Evolutionary conservation across 2,888 invertebrate species (phyloP).

Genomic region (Bruchidius siliquastri): DNA sequence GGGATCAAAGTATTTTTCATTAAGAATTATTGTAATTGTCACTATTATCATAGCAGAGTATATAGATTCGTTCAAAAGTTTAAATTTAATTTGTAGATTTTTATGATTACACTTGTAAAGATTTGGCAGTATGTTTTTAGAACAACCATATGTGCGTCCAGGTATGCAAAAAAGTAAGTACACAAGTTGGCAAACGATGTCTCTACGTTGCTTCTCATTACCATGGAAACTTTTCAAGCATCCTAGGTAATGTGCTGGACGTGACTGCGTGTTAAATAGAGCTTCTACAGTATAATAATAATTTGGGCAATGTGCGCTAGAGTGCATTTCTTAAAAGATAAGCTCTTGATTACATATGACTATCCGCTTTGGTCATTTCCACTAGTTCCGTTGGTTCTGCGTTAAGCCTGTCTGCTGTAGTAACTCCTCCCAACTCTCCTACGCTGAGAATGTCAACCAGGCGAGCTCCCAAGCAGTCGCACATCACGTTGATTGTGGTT

Average conservation of each 20-base stretch:
- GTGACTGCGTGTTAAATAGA: neutral
- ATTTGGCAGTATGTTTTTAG: too few species aligned
- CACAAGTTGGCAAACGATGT: neutral
- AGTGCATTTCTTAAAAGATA: neutral
- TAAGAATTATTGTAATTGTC: too few species aligned
- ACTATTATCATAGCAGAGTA: too few species aligned
- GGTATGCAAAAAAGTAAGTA: neutral
- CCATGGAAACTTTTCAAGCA: neutral
- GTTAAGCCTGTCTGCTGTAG: constrained; percentile 48
- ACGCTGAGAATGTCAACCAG: constrained; percentile 82
- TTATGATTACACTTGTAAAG: too few species aligned
- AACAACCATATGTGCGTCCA: too few species aligned
- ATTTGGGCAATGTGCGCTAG: neutral
- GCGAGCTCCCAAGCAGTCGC: constrained; percentile 90
- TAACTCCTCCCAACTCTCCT: constrained; percentile 57
- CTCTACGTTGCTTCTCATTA: neutral
- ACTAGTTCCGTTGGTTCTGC: constrained; percentile 61
- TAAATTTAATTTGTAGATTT: too few species aligned
- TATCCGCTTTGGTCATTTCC: constrained; percentile 48
- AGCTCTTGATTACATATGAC: constrained; percentile 5
- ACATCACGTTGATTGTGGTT: constrained; percentile 89
- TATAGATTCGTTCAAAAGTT: too few species aligned
- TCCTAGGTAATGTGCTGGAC: neutral
- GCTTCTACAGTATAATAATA: too few species aligned
- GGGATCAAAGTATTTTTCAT: too few species aligned